phyloP scores from a whole-genome alignment of 2,113 vertebrate species.

The Synodontis membranacea region DNA sequence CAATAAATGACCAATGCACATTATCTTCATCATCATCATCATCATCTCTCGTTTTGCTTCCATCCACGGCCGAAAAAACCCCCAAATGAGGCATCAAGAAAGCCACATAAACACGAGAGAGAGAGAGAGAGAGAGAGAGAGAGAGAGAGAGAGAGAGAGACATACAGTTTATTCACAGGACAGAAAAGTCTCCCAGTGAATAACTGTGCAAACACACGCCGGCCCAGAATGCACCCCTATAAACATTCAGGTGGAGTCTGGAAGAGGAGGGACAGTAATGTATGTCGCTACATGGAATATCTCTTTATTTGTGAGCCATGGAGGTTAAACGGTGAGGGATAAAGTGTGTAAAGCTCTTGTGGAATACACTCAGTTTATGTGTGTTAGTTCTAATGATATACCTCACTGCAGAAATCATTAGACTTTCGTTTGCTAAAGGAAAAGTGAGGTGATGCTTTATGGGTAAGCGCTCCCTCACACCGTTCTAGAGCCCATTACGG shows the following conservation, averaged over 20 bases:
- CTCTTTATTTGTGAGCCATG: not conserved
- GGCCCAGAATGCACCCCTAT: constrained; percentile 19
- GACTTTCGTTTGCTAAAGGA: not conserved
- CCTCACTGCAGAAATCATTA: not conserved
- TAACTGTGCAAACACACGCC: constrained; percentile 65
- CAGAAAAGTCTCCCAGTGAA: constrained; percentile 59
- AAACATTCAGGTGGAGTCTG: constrained; percentile 12
- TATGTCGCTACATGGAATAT: not conserved
- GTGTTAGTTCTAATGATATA: not conserved
- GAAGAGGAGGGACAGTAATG: not conserved
- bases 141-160: constrained; percentile 57
- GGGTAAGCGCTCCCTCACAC: not conserved
- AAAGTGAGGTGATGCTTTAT: not conserved
- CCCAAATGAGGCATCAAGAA: constrained; percentile 67
- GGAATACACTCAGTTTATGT: not conserved
- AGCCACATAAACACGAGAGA: constrained; percentile 67
- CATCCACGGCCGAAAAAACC: constrained; percentile 43
- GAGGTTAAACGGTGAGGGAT: constrained; percentile 7
- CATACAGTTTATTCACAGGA: constrained; percentile 70
- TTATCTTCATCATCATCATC: not conserved
- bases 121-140: constrained; percentile 68
- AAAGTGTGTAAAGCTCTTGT: not conserved
- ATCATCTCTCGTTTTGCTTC: constrained; percentile 47
- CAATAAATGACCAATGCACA: not conserved
- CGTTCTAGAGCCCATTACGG: not conserved